These are phyloP conservation scores for Paedocypris sp. DNA, from an alignment of 2,113 vertebrate species.

Conservation along the genomic window DNA sequence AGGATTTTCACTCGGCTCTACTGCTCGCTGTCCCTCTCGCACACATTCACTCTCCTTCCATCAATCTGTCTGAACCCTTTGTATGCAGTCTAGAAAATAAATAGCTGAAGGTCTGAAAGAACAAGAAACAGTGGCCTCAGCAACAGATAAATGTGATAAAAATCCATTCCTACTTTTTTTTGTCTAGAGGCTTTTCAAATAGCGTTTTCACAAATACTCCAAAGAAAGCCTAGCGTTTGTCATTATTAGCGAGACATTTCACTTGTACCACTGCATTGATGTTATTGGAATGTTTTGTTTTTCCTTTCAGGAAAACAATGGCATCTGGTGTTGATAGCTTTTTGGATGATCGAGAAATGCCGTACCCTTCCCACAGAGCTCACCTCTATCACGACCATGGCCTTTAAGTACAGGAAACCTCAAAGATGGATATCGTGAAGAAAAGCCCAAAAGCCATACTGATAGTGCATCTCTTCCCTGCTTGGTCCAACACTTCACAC, in stretches of 20 bases:
- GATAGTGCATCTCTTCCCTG: background rate
- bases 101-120: background rate
- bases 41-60: slow-evolving; percentile 28
- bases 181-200: background rate
- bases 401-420: background rate
- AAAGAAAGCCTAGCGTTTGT: too few species aligned
- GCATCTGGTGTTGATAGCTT: too few species aligned
- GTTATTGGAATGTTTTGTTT: too few species aligned
- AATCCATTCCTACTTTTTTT: background rate
- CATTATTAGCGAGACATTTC: too few species aligned
- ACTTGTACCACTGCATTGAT: too few species aligned
- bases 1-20: slow-evolving; percentile 31
- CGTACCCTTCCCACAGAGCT: background rate
- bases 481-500: background rate
- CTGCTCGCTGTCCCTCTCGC: slow-evolving; percentile 39
- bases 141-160: background rate
- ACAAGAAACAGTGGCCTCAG: background rate
- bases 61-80: background rate
- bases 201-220: too few species aligned
- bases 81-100: background rate
- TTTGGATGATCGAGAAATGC: background rate
- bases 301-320: too few species aligned
- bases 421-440: background rate
- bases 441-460: background rate
- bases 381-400: background rate